Conservation (phyloP, 2,797 vertebrate species). For the Tarsius wallacei region DNA sequence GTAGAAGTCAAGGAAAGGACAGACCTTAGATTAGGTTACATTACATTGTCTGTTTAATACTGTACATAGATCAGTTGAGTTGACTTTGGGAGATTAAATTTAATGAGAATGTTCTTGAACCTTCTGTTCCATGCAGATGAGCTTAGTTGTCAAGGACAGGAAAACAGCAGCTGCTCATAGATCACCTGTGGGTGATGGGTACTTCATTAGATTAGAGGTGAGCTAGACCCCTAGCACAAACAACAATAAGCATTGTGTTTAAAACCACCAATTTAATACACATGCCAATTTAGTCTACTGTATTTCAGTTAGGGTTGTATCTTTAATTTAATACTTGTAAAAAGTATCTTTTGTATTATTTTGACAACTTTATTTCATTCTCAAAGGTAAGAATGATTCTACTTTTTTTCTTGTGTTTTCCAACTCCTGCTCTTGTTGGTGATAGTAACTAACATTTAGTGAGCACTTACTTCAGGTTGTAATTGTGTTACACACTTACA, state of each 20-base stretch:
- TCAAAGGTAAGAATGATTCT: not conserved
- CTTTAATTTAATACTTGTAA: slow-evolving; percentile 44
- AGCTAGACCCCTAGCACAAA: not conserved
- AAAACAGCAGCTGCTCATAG: slow-evolving; percentile 61
- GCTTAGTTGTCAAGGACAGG: slow-evolving; percentile 9
- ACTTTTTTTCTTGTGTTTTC: not conserved
- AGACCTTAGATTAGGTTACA: not conserved
- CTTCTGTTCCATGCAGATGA: slow-evolving; percentile 37
- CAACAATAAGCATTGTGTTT: not conserved
- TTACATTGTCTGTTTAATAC: slow-evolving; percentile 48
- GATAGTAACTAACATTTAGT: not conserved
- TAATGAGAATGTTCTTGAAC: slow-evolving; percentile 62
- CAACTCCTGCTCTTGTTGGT: not conserved
- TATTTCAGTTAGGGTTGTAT: slow-evolving; percentile 20
- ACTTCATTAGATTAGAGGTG: slow-evolving; percentile 1
- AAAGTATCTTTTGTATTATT: slow-evolving; percentile 29
- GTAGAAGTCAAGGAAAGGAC: not conserved
- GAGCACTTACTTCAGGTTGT: slow-evolving; percentile 28
- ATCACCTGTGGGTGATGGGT: not conserved
- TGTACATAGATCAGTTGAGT: not conserved
- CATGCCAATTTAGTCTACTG: not conserved
- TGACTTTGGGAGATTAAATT: slow-evolving; percentile 59
- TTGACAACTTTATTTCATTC: slow-evolving; percentile 17
- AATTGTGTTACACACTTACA: not conserved
- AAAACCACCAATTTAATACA: slow-evolving; percentile 16